Conservation (phyloP, 2,797 vertebrate species). For the Syncerus caffer region DNA sequence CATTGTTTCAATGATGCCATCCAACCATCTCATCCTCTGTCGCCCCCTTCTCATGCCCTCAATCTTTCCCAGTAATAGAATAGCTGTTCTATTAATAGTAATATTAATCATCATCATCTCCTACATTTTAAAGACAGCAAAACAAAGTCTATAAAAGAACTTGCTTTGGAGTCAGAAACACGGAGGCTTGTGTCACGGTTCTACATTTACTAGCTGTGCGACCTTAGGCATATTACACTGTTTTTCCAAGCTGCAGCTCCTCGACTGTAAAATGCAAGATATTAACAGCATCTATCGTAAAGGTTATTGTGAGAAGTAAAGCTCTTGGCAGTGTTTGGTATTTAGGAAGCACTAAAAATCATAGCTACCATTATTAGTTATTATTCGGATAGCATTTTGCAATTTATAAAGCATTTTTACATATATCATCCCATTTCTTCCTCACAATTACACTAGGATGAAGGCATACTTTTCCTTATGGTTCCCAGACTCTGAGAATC, state of each 20-base stretch:
- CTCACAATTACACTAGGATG: background rate
- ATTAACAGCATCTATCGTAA: background rate
- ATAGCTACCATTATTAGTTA: background rate
- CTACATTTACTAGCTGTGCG: background rate
- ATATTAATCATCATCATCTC: background rate
- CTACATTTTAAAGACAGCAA: background rate
- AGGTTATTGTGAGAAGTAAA: background rate
- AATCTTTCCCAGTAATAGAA: background rate
- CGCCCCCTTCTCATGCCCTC: accelerated
- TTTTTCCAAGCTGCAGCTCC: background rate
- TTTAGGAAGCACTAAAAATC: background rate
- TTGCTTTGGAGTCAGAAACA: background rate
- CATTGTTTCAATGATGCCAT: background rate
- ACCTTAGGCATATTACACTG: background rate
- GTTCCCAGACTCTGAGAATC: background rate
- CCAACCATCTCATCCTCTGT: background rate
- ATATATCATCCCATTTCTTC: background rate
- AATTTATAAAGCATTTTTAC: background rate
- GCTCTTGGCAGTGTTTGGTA: background rate
- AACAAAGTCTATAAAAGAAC: background rate
- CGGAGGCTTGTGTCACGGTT: background rate
- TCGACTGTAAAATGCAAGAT: background rate
- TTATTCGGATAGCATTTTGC: background rate
- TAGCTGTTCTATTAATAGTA: background rate
- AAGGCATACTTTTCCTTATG: background rate